Percentiles rank a stretch among this genome's conserved stretches.
Evolutionary conservation across 2,888 invertebrate genomes (phyloP).

Genomic region (Lasioglossum leucozonium): DNA sequence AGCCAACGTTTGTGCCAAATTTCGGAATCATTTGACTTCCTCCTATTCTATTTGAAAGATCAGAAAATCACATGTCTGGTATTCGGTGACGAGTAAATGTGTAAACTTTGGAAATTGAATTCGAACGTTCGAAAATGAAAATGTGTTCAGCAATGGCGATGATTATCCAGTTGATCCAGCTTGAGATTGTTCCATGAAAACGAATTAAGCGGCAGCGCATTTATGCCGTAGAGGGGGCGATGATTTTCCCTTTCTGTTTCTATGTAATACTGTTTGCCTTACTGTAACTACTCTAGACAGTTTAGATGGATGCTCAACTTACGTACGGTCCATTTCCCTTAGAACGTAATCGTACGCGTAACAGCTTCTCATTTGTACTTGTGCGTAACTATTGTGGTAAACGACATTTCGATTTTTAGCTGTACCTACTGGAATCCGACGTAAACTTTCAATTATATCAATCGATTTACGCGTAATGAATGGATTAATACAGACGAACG

Average conservation of each 20-base stretch:
- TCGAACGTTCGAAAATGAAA: background rate
- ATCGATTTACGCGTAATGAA: background rate
- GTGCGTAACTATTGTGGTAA: conserved; percentile 12
- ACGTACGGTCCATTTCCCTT: conserved; percentile 74
- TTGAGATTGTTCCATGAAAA: conserved; percentile 27
- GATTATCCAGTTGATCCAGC: conserved; percentile 9
- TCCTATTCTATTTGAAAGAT: background rate
- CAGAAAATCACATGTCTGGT: conserved; percentile 8
- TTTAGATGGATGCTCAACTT: conserved; percentile 78
- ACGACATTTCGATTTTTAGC: conserved; percentile 29
- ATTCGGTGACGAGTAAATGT: background rate
- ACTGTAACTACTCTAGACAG: conserved; percentile 74
- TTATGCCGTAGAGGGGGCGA: conserved; percentile 52
- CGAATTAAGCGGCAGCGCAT: conserved; percentile 50
- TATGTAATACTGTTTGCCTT: conserved; percentile 75
- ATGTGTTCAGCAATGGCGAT: background rate
- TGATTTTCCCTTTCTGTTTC: conserved; percentile 64
- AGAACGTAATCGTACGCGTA: conserved; percentile 59
- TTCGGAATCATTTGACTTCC: conserved; percentile 44
- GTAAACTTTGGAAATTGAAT: background rate
- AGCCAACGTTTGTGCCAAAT: conserved; percentile 68
- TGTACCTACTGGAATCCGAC: conserved; percentile 44
- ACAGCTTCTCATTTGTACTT: conserved; percentile 56
- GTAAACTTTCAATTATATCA: conserved; percentile 3
- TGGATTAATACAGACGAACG: background rate